phyloP scores from a whole-genome alignment of 2,113 vertebrate genomes.

The Rattus norvegicus region DNA sequence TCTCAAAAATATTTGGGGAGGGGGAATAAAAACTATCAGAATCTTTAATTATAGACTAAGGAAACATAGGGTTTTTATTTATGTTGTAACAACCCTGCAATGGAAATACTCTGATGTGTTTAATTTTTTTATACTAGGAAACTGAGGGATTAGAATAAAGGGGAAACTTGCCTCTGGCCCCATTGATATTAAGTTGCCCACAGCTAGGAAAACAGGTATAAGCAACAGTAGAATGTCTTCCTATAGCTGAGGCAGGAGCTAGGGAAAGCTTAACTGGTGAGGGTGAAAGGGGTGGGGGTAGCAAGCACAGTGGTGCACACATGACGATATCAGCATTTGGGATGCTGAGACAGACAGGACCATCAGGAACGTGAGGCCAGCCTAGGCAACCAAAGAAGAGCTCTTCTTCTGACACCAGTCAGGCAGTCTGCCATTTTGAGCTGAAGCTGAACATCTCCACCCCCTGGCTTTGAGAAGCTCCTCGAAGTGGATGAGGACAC shows the following conservation, averaged over 20 bases:
- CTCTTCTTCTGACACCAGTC: neutral
- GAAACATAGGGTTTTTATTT: neutral
- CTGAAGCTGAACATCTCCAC: neutral
- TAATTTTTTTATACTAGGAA: constrained; percentile 36
- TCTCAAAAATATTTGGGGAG: constrained; percentile 3
- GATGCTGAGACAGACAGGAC: neutral
- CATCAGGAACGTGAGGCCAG: neutral
- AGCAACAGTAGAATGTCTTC: neutral
- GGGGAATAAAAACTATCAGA: neutral
- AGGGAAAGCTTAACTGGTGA: neutral
- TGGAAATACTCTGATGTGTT: neutral
- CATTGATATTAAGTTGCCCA: neutral
- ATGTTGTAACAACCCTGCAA: constrained; percentile 11
- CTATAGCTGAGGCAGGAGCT: neutral
- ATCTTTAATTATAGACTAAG: constrained; percentile 22
- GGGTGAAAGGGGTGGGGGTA: neutral
- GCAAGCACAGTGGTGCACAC: neutral
- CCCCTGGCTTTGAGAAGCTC: neutral
- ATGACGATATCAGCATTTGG: neutral
- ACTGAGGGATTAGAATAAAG: neutral
- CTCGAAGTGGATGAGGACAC: neutral
- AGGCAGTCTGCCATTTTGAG: neutral
- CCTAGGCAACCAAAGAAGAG: neutral
- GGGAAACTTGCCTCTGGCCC: neutral
- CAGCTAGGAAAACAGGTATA: neutral